Evolutionary conservation across 2,797 vertebrate species (phyloP), one percentile per base, ranked within the genome.

Genomic region (Apodemus agrarius): DNA sequence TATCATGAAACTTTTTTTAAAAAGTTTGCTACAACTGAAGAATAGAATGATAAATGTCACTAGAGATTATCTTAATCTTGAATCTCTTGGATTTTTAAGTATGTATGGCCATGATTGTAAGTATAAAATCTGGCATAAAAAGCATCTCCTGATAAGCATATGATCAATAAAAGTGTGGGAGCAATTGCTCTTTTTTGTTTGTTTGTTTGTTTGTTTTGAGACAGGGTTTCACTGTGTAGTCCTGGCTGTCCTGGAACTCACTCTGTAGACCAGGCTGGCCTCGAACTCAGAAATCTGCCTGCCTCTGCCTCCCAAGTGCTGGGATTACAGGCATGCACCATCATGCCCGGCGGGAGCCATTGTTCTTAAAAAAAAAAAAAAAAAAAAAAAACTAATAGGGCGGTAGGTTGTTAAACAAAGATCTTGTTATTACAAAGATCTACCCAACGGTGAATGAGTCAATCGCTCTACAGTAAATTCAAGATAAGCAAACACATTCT

Each of bases 1-100:
- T 65, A n/a, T 84, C 54, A 43, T 69, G 17, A 95, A 96, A 95
- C 91, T 46, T 49, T 89, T n/a, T n/a, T n/a, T n/a, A 89, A 81
- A 63, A 83, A 94, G 69, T 31, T 10, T 22, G 3, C 5, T 87
- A 78, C 17, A 75, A 59, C 26, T 74, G 78, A 46, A 72, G 43
- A 69, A 78, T 89, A n/a, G 16, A 74, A 86, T 89, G 17, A 26
- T 91, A 96, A 95, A 81, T 67, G 84, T 79, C 43, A 52, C 19
- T n/a, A 67, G 37, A 89, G 3, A 1, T 76, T 91, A 34, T 57
- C 37, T 21, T 54, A 37, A 22, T 37, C 14, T 91, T 81, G 12
- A 63, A 91, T 79, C 24, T 37, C 63, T 86, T 34, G 37, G 0
- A 7, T 61, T 59, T 89, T 89, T 8, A 89, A 88, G 14, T 22